phyloP scores from a whole-genome alignment of 2,797 vertebrate genomes.

The Hemibagrus guttatus region DNA sequence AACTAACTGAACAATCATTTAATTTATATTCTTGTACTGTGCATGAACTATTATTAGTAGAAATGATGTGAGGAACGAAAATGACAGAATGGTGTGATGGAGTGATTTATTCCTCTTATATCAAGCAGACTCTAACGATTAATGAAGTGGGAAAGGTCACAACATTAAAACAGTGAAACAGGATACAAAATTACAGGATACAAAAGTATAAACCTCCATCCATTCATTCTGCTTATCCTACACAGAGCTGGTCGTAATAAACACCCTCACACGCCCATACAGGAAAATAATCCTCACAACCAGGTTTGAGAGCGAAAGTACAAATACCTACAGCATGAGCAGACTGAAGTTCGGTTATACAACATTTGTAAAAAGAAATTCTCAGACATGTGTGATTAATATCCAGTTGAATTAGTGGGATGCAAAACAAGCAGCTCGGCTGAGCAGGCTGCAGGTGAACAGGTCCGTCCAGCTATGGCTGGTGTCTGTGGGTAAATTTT shows the following conservation, averaged over 20 bases:
- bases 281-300: neutral
- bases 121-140: neutral
- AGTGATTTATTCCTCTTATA: neutral
- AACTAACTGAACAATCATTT: too few relatives aligned
- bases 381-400: neutral
- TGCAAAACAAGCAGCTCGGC: slow-evolving; percentile 31
- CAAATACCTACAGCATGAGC: neutral
- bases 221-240: too few relatives aligned
- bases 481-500: slow-evolving; percentile 26
- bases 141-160: too few relatives aligned
- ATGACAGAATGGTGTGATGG: neutral
- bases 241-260: too few relatives aligned
- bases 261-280: neutral
- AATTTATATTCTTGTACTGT: too few relatives aligned
- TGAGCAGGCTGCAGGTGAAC: slow-evolving; percentile 37
- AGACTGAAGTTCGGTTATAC: neutral
- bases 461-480: slow-evolving; percentile 51
- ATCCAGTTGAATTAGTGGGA: slow-evolving; percentile 26
- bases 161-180: too few relatives aligned
- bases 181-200: too few relatives aligned
- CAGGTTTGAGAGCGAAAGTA: neutral
- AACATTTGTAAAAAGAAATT: neutral
- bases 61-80: neutral
- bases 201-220: too few relatives aligned
- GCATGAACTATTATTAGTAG: neutral